A percentile compares a stretch with the other conserved stretches of the same genome.
Conservation (phyloP, 1,140 invertebrate species). For the Cyclina sinensis region DNA sequence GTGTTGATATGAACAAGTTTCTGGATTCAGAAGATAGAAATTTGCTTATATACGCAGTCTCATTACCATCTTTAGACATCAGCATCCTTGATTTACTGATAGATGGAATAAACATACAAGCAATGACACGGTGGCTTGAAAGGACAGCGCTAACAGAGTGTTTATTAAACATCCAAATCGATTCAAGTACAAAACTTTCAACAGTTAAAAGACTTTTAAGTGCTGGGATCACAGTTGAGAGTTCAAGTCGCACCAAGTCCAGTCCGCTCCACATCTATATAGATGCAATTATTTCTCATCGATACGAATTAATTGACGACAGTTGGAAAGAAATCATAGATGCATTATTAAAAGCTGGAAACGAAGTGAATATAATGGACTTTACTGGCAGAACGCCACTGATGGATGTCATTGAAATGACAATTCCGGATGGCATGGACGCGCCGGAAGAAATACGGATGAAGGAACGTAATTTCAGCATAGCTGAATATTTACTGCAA, state of each 20-base stretch:
- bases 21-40: background rate
- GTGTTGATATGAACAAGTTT: constrained; percentile 37
- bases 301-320: background rate
- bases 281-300: background rate
- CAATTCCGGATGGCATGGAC: background rate
- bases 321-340: constrained; percentile 35
- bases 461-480: background rate
- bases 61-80: background rate
- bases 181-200: background rate
- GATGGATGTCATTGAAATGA: constrained; percentile 16
- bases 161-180: background rate
- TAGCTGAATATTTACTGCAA: constrained; percentile 18
- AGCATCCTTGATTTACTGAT: constrained; percentile 9
- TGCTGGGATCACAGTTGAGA: background rate
- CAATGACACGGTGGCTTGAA: background rate
- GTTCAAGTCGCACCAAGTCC: background rate
- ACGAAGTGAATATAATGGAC: constrained; percentile 31
- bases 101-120: background rate
- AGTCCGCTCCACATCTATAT: background rate
- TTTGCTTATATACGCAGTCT: background rate
- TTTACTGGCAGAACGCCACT: constrained; percentile 13
- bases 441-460: background rate
- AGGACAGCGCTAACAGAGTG: background rate
- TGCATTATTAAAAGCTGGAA: background rate
- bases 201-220: constrained; percentile 11